Evolutionary conservation across 2,113 vertebrate genomes (phyloP).

Genomic region (Motacilla alba): DNA sequence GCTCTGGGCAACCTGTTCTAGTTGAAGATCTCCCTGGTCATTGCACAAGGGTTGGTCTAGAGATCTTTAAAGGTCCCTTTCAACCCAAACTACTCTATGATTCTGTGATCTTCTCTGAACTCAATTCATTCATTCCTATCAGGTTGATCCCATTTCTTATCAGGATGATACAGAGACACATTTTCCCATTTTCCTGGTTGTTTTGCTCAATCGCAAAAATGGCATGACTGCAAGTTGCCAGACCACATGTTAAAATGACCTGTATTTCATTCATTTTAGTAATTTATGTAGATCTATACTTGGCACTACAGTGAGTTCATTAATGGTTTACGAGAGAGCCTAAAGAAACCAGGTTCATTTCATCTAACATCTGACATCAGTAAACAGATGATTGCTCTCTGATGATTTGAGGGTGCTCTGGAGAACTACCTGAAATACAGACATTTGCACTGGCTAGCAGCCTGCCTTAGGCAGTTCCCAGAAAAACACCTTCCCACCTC

Average conservation of each 20-base stretch:
- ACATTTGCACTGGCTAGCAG: background rate
- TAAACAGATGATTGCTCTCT: background rate
- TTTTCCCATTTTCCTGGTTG: background rate
- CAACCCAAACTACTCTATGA: background rate
- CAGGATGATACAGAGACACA: background rate
- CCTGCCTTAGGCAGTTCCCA: background rate
- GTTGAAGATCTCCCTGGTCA: background rate
- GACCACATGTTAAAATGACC: background rate
- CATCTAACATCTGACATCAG: background rate
- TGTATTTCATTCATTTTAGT: background rate
- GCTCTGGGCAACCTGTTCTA: background rate
- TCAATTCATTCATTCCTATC: background rate
- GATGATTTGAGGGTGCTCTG: background rate
- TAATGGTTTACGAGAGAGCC: background rate
- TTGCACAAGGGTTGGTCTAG: background rate
- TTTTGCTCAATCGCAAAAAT: background rate
- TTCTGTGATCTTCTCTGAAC: background rate
- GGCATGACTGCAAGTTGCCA: background rate
- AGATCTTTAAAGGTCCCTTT: background rate
- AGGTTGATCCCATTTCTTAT: background rate
- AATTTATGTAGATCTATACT: background rate
- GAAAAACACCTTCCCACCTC: background rate
- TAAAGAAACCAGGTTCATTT: background rate
- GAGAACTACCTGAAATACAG: background rate
- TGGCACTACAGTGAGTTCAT: background rate